A percentile compares a stretch with the other conserved stretches of the same genome.
phyloP scores from a whole-genome alignment of 2,888 invertebrate genomes.

The Metacarcinus magister region DNA sequence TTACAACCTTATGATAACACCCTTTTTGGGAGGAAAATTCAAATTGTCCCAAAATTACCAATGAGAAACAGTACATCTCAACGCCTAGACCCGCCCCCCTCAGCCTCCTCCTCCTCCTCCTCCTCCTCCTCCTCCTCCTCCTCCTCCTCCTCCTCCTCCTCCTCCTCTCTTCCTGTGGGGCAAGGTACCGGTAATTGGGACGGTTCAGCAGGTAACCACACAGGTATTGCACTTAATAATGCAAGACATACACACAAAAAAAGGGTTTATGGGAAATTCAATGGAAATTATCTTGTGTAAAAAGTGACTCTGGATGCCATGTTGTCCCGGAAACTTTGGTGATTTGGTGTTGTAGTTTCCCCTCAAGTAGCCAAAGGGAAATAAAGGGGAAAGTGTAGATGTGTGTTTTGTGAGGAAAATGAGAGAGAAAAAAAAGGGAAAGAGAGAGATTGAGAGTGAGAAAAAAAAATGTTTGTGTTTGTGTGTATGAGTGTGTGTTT shows the following conservation, averaged over 20 bases:
- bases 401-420: not conserved
- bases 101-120: not conserved
- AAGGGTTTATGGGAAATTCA: not conserved
- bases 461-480: too few species aligned
- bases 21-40: not conserved
- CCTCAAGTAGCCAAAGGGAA: too few species aligned
- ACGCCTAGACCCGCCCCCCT: not conserved
- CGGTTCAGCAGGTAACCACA: not conserved
- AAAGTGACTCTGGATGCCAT: not conserved
- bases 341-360: not conserved
- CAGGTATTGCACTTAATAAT: not conserved
- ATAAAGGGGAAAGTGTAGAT: too few species aligned
- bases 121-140: not conserved
- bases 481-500: too few species aligned
- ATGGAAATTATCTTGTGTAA: not conserved
- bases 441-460: not conserved
- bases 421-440: not conserved
- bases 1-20: not conserved
- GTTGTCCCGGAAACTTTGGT: not conserved
- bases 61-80: not conserved
- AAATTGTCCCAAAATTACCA: not conserved
- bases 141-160: not conserved
- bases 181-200: constrained; percentile 34
- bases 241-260: not conserved
- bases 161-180: constrained; percentile 33